Conservation (phyloP, 2,113 vertebrate genomes). For the Eonycteris spelaea region DNA sequence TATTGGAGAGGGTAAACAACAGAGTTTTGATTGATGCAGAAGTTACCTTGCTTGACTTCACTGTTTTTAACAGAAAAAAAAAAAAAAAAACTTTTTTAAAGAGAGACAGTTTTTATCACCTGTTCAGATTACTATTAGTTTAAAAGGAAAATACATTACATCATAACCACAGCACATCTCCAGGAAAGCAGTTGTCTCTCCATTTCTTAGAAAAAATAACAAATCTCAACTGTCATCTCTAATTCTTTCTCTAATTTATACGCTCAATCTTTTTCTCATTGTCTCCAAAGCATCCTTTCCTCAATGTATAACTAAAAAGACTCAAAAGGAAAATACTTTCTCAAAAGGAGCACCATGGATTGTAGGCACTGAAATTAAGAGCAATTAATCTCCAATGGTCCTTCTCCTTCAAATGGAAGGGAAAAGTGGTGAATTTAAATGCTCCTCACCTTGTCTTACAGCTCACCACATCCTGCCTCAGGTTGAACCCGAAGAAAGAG, state of each 20-base stretch:
- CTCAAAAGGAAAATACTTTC: neutral
- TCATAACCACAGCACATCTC: neutral
- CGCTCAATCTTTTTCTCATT: neutral
- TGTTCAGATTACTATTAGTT: conserved; percentile 3
- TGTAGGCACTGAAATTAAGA: neutral
- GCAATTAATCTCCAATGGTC: neutral
- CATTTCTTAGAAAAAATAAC: neutral
- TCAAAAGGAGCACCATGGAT: neutral
- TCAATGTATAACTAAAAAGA: neutral
- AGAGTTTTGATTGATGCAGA: neutral
- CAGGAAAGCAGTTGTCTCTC: neutral
- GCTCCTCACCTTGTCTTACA: neutral
- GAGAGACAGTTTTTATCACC: neutral
- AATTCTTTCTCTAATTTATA: neutral
- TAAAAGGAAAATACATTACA: conserved; percentile 20
- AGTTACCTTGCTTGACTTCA: neutral
- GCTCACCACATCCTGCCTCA: neutral
- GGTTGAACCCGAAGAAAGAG: neutral
- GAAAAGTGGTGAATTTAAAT: neutral
- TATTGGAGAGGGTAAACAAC: neutral
- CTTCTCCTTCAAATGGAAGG: neutral
- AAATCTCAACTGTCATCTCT: neutral
- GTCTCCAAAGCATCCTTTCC: neutral
- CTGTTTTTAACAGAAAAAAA: neutral
- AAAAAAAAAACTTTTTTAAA: conserved; percentile 26